phyloP scores from a whole-genome alignment of 1,140 invertebrate genomes.

The Panulirus ornatus region DNA sequence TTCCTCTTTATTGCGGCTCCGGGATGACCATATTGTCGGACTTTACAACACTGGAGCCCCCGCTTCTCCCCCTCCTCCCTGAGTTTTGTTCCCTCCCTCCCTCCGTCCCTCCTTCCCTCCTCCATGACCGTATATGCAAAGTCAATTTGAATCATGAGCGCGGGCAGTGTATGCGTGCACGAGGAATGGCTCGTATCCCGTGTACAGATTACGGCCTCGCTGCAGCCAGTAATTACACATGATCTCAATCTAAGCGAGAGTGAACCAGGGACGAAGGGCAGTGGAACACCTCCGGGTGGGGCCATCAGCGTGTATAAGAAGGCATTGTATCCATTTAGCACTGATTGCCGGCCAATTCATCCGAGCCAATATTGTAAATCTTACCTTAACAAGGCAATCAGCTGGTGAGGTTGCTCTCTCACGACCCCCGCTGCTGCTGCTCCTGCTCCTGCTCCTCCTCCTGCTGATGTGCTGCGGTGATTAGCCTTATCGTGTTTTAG shows the following conservation, averaged over 20 bases:
- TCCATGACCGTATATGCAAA: constrained; percentile 1
- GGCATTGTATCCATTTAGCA: constrained; percentile 49
- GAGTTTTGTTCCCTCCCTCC: background rate
- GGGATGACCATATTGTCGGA: constrained; percentile 10
- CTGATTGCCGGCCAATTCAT: constrained; percentile 55
- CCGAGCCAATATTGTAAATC: constrained; percentile 51
- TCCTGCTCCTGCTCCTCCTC: no score
- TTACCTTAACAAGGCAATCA: constrained; percentile 53
- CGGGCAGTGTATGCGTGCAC: background rate
- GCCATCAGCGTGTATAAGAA: constrained; percentile 43
- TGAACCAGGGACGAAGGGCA: background rate
- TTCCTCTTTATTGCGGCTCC: constrained; percentile 25
- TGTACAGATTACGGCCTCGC: background rate
- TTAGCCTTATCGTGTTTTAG: no score
- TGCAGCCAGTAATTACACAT: background rate
- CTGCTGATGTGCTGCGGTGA: no score
- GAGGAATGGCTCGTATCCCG: background rate
- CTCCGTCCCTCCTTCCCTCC: background rate
- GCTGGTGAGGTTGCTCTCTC: no score
- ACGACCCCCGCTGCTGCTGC: no score
- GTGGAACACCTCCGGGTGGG: background rate
- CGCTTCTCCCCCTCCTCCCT: background rate
- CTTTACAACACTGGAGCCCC: background rate
- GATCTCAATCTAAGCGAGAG: background rate
- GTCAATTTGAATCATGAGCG: constrained; percentile 1